Evolutionary conservation across 1,140 invertebrate species (phyloP).

Genomic region (Zaprionus tsacasi): DNA sequence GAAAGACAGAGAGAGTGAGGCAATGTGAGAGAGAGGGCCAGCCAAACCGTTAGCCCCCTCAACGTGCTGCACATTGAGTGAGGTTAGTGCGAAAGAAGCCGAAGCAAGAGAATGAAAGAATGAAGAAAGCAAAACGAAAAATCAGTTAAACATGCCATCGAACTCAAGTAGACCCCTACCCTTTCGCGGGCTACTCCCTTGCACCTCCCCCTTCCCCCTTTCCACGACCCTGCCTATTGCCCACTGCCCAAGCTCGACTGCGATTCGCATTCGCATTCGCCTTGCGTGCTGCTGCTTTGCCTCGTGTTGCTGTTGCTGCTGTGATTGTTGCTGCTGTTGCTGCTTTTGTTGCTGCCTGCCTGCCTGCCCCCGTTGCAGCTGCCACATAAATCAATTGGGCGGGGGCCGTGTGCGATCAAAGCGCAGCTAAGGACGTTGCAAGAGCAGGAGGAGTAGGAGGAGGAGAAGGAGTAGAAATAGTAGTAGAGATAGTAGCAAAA

Average conservation of each 20-base stretch:
- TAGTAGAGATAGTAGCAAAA: no score
- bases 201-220: background rate
- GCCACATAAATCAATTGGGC: slow-evolving; percentile 73
- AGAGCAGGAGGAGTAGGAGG: slow-evolving; percentile 18
- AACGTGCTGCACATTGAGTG: background rate
- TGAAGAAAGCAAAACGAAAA: slow-evolving; percentile 25
- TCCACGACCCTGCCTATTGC: background rate
- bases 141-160: slow-evolving; percentile 62
- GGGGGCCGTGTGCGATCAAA: slow-evolving; percentile 2
- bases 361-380: slow-evolving; percentile 42
- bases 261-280: background rate
- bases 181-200: background rate
- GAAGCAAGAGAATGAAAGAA: background rate
- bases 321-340: slow-evolving; percentile 10
- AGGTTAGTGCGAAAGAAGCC: background rate
- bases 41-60: background rate
- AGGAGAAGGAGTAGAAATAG: no score
- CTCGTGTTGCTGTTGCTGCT: background rate
- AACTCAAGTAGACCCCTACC: background rate
- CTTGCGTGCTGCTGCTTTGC: background rate
- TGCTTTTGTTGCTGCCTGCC: slow-evolving; percentile 12
- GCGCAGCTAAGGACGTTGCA: background rate
- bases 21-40: background rate
- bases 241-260: background rate
- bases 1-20: slow-evolving; percentile 2